phyloP scores from a whole-genome alignment of 2,888 invertebrate species.

The Dastarcus helophoroides region DNA sequence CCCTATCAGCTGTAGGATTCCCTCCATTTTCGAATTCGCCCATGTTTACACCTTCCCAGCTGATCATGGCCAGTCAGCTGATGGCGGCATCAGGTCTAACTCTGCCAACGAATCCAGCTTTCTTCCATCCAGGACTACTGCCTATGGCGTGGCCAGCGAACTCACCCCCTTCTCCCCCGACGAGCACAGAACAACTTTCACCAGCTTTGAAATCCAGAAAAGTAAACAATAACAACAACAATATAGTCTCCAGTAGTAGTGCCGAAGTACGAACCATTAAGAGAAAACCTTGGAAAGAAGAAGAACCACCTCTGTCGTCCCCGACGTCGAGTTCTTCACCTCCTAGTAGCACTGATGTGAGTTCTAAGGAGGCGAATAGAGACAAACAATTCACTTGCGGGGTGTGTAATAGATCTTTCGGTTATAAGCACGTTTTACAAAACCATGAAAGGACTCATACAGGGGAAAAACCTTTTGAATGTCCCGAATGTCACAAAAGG shows the following conservation, averaged over 20 bases:
- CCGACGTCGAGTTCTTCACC: conserved; percentile 46
- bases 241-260: conserved; percentile 38
- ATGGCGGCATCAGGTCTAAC: conserved; percentile 47
- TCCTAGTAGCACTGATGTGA: conserved; percentile 33
- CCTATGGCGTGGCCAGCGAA: conserved; percentile 39
- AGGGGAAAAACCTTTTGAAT: conserved; percentile 89
- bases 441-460: conserved; percentile 92
- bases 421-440: conserved; percentile 88
- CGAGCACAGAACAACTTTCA: conserved; percentile 33
- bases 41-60: conserved; percentile 41
- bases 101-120: conserved; percentile 44
- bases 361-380: conserved; percentile 31
- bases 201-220: conserved; percentile 32
- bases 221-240: conserved; percentile 26
- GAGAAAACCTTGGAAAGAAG: conserved; percentile 25
- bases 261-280: conserved; percentile 32
- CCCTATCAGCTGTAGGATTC: conserved; percentile 45
- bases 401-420: conserved; percentile 78
- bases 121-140: conserved; percentile 52
- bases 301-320: conserved; percentile 39
- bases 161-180: conserved; percentile 45
- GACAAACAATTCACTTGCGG: conserved; percentile 85
- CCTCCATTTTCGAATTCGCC: conserved; percentile 36
- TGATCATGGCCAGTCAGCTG: conserved; percentile 40
- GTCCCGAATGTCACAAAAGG: conserved; percentile 79